Conservation (phyloP, 2,113 vertebrate species). For the Esox niger region DNA sequence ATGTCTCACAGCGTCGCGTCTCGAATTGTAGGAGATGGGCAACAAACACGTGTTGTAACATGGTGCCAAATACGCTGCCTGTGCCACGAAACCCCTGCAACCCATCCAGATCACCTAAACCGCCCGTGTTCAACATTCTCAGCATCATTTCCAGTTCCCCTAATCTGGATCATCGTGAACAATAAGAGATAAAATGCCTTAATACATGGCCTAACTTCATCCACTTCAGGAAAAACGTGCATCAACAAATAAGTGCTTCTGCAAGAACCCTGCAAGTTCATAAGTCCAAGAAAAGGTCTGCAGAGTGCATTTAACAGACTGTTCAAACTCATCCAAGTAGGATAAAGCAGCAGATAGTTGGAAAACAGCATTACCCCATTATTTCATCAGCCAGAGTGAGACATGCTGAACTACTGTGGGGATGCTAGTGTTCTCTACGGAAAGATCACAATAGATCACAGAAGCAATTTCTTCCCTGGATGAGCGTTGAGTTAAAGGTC, state of each 20-base stretch:
- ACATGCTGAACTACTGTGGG: neutral
- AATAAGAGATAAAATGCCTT: neutral
- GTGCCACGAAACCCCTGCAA: no score
- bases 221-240: neutral
- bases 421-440: neutral
- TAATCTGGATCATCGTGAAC: neutral
- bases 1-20: neutral
- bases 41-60: no score
- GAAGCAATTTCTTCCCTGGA: constrained; percentile 27
- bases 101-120: no score
- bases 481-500: constrained; percentile 20
- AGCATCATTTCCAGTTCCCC: neutral
- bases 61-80: no score
- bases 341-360: neutral
- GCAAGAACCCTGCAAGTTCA: no score
- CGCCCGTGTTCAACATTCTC: no score
- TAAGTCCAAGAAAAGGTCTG: neutral
- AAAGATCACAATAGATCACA: constrained; percentile 2
- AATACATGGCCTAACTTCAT: neutral
- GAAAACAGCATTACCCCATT: neutral
- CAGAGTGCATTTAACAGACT: neutral
- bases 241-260: neutral
- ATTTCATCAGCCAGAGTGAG: neutral
- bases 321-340: neutral
- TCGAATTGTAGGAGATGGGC: neutral